These are phyloP conservation scores for Drosophila bocki DNA, from an alignment of 1,140 invertebrate genomes.

Conservation along the genomic window DNA sequence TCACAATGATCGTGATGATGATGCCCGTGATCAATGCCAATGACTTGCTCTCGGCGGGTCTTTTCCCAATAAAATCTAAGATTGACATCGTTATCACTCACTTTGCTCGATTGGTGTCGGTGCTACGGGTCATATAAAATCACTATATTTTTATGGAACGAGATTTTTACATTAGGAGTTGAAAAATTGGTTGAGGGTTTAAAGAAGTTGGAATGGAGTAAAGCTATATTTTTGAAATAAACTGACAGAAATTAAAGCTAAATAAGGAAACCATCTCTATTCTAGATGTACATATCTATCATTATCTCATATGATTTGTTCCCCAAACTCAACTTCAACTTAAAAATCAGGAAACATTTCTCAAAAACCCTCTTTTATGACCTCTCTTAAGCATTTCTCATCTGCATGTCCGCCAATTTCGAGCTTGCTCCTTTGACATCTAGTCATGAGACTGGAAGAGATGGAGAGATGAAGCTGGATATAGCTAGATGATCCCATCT, in stretches of 20 bases:
- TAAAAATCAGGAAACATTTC: slow-evolving; percentile 3
- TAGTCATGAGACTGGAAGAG: slow-evolving; percentile 1
- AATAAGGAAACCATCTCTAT: too few species aligned
- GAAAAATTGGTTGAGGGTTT: not conserved
- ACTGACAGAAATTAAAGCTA: too few species aligned
- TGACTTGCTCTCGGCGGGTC: slow-evolving; percentile 25
- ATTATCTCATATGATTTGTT: too few species aligned
- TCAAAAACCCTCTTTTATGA: slow-evolving; percentile 8
- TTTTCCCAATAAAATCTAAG: slow-evolving; percentile 36
- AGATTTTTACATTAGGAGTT: not conserved
- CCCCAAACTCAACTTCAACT: not conserved
- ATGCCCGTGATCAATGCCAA: slow-evolving; percentile 13
- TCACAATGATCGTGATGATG: slow-evolving; percentile 39
- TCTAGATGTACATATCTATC: too few species aligned
- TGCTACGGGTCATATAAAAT: slow-evolving; percentile 23
- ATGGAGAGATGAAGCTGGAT: slow-evolving; percentile 10
- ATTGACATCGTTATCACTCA: slow-evolving; percentile 52
- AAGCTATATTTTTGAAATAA: not conserved
- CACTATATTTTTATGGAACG: slow-evolving; percentile 10
- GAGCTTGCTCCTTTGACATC: slow-evolving; percentile 45
- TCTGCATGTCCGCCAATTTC: slow-evolving; percentile 29
- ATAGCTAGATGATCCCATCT: slow-evolving; percentile 39
- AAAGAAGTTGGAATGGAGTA: not conserved
- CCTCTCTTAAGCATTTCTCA: slow-evolving; percentile 9
- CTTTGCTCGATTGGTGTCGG: slow-evolving; percentile 7